phyloP scores from a whole-genome alignment of 1,140 invertebrate species.

The Cyclargus thomasi region DNA sequence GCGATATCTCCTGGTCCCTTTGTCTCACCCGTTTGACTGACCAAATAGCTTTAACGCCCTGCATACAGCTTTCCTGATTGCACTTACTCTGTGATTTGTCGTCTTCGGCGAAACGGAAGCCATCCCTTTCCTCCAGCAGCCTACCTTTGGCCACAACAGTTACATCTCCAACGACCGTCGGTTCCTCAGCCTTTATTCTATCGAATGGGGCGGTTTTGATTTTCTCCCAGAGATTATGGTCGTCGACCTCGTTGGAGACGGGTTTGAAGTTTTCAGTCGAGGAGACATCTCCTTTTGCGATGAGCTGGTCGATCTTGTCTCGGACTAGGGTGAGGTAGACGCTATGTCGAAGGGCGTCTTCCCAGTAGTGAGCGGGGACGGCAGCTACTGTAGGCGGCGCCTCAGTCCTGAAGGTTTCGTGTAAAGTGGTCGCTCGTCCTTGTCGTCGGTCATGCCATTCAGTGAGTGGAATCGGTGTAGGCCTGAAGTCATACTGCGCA shows the following conservation, averaged over 20 bases:
- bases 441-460: conserved; percentile 57
- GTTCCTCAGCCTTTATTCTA: conserved; percentile 54
- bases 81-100: conserved; percentile 69
- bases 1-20: conserved; percentile 68
- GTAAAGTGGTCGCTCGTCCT: conserved; percentile 53
- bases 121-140: conserved; percentile 68
- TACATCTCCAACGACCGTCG: conserved; percentile 76
- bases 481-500: conserved; percentile 52
- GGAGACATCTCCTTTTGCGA: conserved; percentile 52
- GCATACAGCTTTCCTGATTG: conserved; percentile 47
- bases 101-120: conserved; percentile 76
- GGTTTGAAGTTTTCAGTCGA: conserved; percentile 41
- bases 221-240: conserved; percentile 72
- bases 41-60: conserved; percentile 77
- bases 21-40: conserved; percentile 79
- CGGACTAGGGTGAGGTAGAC: conserved; percentile 76
- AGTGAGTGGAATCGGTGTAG: conserved; percentile 59
- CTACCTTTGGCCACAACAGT: conserved; percentile 77
- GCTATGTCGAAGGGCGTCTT: conserved; percentile 76
- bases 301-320: conserved; percentile 69
- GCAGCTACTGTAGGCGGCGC: conserved; percentile 37
- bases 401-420: conserved; percentile 56
- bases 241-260: conserved; percentile 52
- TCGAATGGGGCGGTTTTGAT: conserved; percentile 75
- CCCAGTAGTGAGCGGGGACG: conserved; percentile 72